phyloP scores from a whole-genome alignment of 2,797 vertebrate genomes.

The Halcyon chelicuti region DNA sequence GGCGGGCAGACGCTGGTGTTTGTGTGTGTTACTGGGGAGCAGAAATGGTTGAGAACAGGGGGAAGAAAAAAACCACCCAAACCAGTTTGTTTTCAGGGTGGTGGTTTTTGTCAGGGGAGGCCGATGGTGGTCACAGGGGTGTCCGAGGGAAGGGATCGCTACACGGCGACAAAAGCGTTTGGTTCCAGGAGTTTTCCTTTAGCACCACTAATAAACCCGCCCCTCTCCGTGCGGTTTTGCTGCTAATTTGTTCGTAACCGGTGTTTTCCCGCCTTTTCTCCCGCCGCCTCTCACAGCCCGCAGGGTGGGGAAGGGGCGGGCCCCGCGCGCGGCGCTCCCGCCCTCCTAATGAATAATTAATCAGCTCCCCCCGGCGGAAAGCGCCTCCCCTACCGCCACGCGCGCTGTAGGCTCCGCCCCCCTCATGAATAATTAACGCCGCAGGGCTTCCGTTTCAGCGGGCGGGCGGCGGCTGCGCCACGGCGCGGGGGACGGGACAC shows the following conservation, averaged over 20 bases:
- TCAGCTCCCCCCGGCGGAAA: not conserved
- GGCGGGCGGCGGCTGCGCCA: too few species aligned
- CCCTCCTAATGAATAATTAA: not conserved
- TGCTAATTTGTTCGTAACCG: not conserved
- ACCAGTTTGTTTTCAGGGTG: not conserved
- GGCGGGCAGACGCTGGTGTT: too few species aligned
- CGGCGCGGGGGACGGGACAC: too few species aligned
- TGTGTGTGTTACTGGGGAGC: not conserved
- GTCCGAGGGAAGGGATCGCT: not conserved
- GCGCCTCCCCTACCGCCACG: too few species aligned
- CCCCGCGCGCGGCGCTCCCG: not conserved
- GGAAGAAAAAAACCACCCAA: too few species aligned
- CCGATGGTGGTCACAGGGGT: not conserved
- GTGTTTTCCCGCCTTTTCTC: not conserved
- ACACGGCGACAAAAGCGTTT: not conserved
- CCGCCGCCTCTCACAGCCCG: too few species aligned
- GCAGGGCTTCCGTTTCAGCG: too few species aligned
- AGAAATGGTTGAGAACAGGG: not conserved
- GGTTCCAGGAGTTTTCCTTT: not conserved
- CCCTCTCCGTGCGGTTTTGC: not conserved
- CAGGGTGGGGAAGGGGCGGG: not conserved
- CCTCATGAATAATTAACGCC: not conserved
- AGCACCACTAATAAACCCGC: fast-evolving
- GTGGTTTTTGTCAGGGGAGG: not conserved
- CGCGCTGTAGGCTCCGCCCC: too few species aligned